Percentiles rank a stretch among this genome's conserved stretches.
Conservation (phyloP, 2,888 invertebrate genomes). For the Chrysolina oricalcia region DNA sequence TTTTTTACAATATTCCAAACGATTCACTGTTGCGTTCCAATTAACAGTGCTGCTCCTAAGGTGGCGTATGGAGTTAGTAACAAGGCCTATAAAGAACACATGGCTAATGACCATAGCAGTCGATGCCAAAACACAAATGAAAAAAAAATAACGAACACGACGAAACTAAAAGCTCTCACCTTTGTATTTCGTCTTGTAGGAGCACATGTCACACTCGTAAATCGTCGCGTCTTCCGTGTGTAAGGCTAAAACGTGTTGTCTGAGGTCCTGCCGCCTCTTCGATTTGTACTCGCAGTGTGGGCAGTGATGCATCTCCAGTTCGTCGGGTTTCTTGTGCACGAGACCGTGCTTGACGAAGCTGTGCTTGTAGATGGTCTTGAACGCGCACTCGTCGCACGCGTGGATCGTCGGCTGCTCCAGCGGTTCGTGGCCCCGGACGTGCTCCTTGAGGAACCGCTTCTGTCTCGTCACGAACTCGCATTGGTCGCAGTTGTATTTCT, state of each 20-base stretch:
- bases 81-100: too few species aligned
- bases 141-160: too few species aligned
- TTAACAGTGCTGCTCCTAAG: too few species aligned
- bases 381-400: constrained; percentile 45
- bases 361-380: constrained; percentile 44
- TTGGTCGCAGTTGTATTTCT: constrained; percentile 41
- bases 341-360: constrained; percentile 43
- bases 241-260: constrained; percentile 41
- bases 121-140: too few species aligned
- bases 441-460: constrained; percentile 45
- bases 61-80: too few species aligned
- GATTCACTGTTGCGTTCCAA: too few species aligned
- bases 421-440: constrained; percentile 43
- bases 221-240: constrained; percentile 32
- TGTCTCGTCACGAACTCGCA: constrained; percentile 50
- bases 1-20: too few species aligned
- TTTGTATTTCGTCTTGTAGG: constrained; percentile 45
- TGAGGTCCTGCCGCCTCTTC: constrained; percentile 43
- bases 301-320: constrained; percentile 45
- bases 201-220: constrained; percentile 44
- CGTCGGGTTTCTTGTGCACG: constrained; percentile 46
- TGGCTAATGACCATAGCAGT: too few species aligned
- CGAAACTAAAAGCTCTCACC: background rate
- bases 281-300: constrained; percentile 45
- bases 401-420: constrained; percentile 40